These are phyloP conservation scores for Colinus virginianus DNA, from an alignment of 2,113 vertebrate species.

Conservation along the genomic window DNA sequence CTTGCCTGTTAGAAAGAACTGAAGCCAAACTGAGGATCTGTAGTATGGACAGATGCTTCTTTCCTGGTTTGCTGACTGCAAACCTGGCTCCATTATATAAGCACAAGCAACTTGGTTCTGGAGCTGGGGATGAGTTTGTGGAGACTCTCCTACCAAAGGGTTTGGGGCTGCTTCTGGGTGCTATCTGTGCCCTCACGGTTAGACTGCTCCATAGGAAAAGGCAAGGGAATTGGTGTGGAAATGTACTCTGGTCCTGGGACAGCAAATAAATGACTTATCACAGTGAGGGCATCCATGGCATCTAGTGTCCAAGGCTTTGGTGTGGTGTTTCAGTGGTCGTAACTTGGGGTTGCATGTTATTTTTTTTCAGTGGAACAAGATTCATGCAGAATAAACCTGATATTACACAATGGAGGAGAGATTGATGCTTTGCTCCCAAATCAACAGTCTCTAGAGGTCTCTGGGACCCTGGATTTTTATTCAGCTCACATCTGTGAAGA, in stretches of 20 bases:
- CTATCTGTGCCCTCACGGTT: background rate
- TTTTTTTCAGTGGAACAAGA: slow-evolving; percentile 1
- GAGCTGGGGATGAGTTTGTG: background rate
- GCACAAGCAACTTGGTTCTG: background rate
- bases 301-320: background rate
- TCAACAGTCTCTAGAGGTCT: background rate
- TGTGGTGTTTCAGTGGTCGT: background rate
- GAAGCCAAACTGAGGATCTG: background rate
- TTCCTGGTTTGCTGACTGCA: background rate
- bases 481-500: slow-evolving; percentile 56
- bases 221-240: background rate
- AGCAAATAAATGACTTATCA: slow-evolving; percentile 26
- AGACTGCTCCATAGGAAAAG: background rate
- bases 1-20: background rate
- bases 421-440: background rate
- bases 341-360: background rate
- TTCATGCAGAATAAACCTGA: background rate
- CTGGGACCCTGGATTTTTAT: slow-evolving; percentile 42
- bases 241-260: background rate
- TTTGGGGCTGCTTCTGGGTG: background rate
- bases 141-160: background rate
- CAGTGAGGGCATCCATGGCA: background rate
- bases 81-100: background rate
- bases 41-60: background rate
- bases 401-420: background rate